phyloP scores from a whole-genome alignment of 2,113 vertebrate genomes.

The Australoheros scitulus region DNA sequence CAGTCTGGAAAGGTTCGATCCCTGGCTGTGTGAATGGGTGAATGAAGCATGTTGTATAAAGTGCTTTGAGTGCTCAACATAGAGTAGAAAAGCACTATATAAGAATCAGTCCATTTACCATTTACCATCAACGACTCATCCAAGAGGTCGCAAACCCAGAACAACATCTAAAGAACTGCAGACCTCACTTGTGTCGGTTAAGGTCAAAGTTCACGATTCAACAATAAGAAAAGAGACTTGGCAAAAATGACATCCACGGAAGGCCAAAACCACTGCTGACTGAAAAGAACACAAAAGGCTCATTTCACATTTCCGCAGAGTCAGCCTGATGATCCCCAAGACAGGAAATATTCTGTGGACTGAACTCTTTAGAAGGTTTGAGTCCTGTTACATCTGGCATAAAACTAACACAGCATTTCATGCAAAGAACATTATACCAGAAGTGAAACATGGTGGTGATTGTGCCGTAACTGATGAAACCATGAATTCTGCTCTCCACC shows the following conservation, averaged over 20 bases:
- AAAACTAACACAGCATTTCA: not conserved
- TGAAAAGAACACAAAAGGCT: not conserved
- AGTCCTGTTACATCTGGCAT: not conserved
- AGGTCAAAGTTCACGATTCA: not conserved
- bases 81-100: too few relatives aligned
- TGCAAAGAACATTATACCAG: not conserved
- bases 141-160: too few relatives aligned
- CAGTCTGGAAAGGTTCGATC: not conserved
- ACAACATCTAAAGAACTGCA: too few relatives aligned
- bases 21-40: too few relatives aligned
- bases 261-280: not conserved
- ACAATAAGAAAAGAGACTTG: not conserved
- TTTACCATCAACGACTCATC: too few relatives aligned
- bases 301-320: not conserved
- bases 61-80: too few relatives aligned
- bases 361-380: not conserved
- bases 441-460: not conserved
- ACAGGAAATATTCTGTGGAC: not conserved
- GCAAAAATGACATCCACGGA: not conserved
- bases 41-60: too few relatives aligned
- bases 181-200: not conserved
- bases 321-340: not conserved
- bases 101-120: too few relatives aligned
- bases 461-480: not conserved
- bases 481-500: not conserved